Percentiles rank a stretch among this genome's conserved stretches.
Conservation (phyloP, 2,888 invertebrate species). For the Mallateleia sp. region DNA sequence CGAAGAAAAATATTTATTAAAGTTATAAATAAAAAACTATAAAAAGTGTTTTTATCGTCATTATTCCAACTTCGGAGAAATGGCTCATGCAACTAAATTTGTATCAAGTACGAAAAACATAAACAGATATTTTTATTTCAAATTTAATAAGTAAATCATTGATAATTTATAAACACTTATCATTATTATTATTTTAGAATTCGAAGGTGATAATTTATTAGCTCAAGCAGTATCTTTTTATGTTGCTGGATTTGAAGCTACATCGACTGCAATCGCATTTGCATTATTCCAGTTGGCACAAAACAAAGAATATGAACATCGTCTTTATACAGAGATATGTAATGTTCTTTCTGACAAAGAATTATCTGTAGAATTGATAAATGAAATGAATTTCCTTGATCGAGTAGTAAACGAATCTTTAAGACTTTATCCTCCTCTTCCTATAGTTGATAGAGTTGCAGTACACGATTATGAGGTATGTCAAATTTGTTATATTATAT, state of each 20-base stretch:
- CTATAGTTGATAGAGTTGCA: slow-evolving; percentile 83
- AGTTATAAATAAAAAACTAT: too few species aligned
- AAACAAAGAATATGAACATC: slow-evolving; percentile 80
- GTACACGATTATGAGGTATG: slow-evolving; percentile 82
- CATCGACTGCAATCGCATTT: slow-evolving; percentile 83
- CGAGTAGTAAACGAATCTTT: slow-evolving; percentile 83
- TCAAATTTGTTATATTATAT: neutral
- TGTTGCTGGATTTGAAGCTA: slow-evolving; percentile 85
- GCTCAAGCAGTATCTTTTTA: slow-evolving; percentile 84
- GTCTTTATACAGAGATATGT: slow-evolving; percentile 79
- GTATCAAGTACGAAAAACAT: too few species aligned
- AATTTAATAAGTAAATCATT: too few species aligned
- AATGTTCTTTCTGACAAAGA: slow-evolving; percentile 57
- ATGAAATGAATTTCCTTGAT: slow-evolving; percentile 83
- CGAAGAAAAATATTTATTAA: too few species aligned
- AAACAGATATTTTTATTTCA: too few species aligned
- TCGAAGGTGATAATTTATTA: slow-evolving; percentile 84
- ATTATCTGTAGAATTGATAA: slow-evolving; percentile 81
- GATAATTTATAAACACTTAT: too few species aligned
- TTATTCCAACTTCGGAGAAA: too few species aligned
- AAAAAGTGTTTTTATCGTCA: too few species aligned
- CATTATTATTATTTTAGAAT: slow-evolving; percentile 48
- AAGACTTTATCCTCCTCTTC: slow-evolving; percentile 85
- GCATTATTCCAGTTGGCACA: slow-evolving; percentile 82
- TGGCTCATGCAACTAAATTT: too few species aligned